A percentile compares a stretch with the other conserved stretches of the same genome.
Conservation (phyloP, 1,140 invertebrate genomes). For the Diuraphis noxia region DNA sequence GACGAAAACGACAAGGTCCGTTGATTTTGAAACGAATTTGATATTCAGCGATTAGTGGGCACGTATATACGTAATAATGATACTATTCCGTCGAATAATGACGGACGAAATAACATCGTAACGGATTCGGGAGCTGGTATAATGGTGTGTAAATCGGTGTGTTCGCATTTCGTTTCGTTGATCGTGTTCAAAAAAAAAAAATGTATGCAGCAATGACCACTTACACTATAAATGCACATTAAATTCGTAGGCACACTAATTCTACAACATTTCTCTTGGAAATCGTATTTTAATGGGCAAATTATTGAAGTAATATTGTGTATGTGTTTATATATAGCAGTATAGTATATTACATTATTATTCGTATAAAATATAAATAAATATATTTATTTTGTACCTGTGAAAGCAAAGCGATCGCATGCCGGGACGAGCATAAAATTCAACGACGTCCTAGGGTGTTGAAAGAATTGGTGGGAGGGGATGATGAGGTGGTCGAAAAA, state of each 20-base stretch:
- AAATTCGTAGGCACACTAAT: not conserved
- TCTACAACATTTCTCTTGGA: conserved; percentile 28
- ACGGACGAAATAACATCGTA: conserved; percentile 26
- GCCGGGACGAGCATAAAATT: not conserved
- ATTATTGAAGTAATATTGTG: not conserved
- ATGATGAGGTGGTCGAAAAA: not conserved
- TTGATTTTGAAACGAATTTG: conserved; percentile 19
- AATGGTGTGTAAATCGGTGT: not conserved
- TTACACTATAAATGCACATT: not conserved
- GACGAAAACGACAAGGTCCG: conserved; percentile 24
- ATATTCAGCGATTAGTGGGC: not conserved
- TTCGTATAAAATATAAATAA: not conserved
- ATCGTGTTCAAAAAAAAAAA: not conserved
- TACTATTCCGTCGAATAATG: not conserved
- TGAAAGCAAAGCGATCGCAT: not conserved
- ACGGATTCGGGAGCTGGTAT: not conserved
- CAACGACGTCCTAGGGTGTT: not conserved
- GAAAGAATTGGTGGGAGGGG: not conserved
- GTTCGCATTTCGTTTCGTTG: not conserved
- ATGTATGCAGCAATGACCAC: not conserved
- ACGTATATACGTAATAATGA: not conserved
- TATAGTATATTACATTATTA: too few relatives aligned
- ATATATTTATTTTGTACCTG: not conserved
- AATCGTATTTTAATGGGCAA: not conserved
- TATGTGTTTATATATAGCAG: not conserved